Percentiles rank a stretch among this genome's conserved stretches.
These are phyloP conservation scores for Mobula hypostoma DNA, from an alignment of 2,113 vertebrate species.

Conservation along the genomic window DNA sequence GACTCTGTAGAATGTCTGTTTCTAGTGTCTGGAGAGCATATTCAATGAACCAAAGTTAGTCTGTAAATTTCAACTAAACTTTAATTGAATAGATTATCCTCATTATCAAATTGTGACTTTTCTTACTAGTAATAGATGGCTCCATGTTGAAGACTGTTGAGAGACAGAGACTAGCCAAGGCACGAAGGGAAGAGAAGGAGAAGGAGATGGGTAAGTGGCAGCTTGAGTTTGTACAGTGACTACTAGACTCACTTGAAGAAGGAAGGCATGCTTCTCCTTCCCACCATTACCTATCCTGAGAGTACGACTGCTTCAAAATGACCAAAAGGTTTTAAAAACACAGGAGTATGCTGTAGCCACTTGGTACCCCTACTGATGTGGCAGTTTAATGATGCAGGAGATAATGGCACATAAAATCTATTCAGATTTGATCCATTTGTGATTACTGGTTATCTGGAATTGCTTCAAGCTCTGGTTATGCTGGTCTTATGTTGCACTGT, in stretches of 20 bases:
- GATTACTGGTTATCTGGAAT: no score
- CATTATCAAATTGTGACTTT: constrained; percentile 33
- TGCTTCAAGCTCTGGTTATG: no score
- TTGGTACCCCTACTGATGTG: no score
- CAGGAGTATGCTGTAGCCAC: no score
- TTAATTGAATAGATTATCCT: neutral
- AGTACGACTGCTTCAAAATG: no score
- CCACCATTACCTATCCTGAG: no score
- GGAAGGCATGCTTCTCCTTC: neutral
- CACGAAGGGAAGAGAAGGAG: constrained; percentile 80
- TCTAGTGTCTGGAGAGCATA: neutral
- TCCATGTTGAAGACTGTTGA: constrained; percentile 78
- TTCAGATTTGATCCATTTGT: no score
- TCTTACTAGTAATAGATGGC: constrained; percentile 73
- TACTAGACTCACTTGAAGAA: neutral
- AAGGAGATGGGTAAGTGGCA: constrained; percentile 71
- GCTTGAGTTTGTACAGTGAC: neutral
- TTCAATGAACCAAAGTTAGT: neutral
- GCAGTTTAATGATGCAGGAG: no score
- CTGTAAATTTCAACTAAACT: neutral
- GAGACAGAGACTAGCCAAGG: constrained; percentile 78
- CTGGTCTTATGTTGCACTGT: no score
- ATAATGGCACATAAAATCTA: no score
- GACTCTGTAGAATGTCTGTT: neutral
- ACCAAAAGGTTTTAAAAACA: no score